Evolutionary conservation across 2,113 vertebrate species (phyloP), one percentile per base, ranked within the genome.

Genomic region (Caretta caretta): DNA sequence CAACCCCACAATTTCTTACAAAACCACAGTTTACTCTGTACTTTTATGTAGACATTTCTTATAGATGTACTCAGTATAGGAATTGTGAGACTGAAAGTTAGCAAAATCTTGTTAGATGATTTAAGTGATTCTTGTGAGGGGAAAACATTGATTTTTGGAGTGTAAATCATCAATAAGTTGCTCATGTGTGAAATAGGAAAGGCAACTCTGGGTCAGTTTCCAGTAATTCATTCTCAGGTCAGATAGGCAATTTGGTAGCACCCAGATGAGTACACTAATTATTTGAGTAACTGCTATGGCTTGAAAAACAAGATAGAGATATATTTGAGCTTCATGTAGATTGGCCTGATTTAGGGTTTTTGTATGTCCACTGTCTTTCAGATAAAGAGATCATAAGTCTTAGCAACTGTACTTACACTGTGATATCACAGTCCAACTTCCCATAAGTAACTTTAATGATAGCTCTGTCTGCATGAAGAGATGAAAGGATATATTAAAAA

Each of bases 131-230:
- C 89, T 46, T 10, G 0, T n/a, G 57, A 89, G 31, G 75, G 72
- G 48, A 90, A 96, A 86, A 87, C 0, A 0, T 93, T 94, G 35
- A 16, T 91, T 92, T 95, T 86, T 53, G 31, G 27, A 24, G 50
- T 78, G 56, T 80, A 90, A 93, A 65, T 95, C 89, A 95, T 96
- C 93, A 90, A 65, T 93, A 93, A 94, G n/a, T 95, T 87, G 90
- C 76, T 96, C 95, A 65, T 86, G 93, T 95, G 92, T 97, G 97
- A 97, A 97, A 97, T 96, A 72, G 93, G 95, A 97, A 96, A 90
- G 69, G 22, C 93, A 90, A 59, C 38, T 86, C 92, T 88, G 96
- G 92, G 92, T 97, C 93, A 94, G 31, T 82, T 95, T 94, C 79
- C 76, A 85, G 81, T 92, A 91, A 92, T 96, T 94, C 46, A 75